Base-by-base conservation (phyloP, 2,113 vertebrate species). In the Mustela nigripes region DNA sequence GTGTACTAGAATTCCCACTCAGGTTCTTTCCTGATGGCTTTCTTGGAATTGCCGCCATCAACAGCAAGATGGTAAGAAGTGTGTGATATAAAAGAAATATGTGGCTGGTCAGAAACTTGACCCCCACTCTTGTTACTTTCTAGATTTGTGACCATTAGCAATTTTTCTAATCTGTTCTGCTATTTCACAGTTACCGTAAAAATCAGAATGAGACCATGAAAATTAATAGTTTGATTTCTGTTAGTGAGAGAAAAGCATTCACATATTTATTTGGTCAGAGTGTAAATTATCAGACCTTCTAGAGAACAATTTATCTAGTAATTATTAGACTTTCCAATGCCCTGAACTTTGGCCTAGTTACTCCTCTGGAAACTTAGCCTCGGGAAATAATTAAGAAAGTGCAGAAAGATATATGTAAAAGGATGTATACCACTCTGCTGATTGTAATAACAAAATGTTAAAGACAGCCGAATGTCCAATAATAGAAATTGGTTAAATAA, bases 261-360 rank as follows among this genome's bases (percentile, higher is more conserved):
- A 81, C 19, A 4, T 19, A 63, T 63, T 60, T 67, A 67, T 73
- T 63, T 76, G 71, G 53, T 96, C 82, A 91, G 12, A 62, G 16
- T 33, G 22, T 3, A 92, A 67, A 89, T 33, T 53, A 33, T 28
- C 78, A 78, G 50, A 83, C 58, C 80, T 91, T 80, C 58, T 82
- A 33, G 50, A 95, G 81, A 91, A 31, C 69, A 93, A 85, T 91
- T 85, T 95, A 48, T 48, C 67, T 67, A 94, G 85, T 42, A 93
- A 97, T 89, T 93, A 96, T 89, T 33, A 96, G 39, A 56, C 42
- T 69, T 86, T 42, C 76, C 94, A 96, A 89, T 89, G 92, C n/a
- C 39, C 65, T 94, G 24, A 67, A 28, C 82, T 82, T 21, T 95
- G 86, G 65, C 86, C 48, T 74, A 73, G 5, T 83, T 76, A 94